Evolutionary conservation across 2,888 invertebrate species (phyloP), one percentile per base, ranked within the genome.

Genomic region (Caradrina clavipalpis): DNA sequence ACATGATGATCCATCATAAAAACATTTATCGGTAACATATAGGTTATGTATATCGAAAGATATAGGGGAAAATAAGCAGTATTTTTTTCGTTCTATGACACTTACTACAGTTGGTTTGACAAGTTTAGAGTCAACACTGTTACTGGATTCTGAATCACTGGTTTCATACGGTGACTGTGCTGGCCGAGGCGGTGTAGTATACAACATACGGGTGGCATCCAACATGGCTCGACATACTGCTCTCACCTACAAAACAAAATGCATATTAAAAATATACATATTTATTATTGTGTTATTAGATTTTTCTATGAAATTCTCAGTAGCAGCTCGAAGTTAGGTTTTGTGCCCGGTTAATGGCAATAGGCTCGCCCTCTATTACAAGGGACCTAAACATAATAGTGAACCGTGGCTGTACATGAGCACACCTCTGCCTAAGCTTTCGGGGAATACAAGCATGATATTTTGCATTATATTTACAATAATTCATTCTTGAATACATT

Each of bases 141-240:
- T 96, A 69, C 93, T 95, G 45, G 96, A 92, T 84, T 97, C 97
- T 5, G 96, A 93, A 81, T 97, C 97, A 85, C 95, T 96, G 49
- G 92, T 94, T 73, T 97, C 97, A 84, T 94, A 96, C 0, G 96
- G 94, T 1, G 97, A 94, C 49, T 96, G 95, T 35, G 94, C 87
- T 47, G 94, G 91, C 50, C 94, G 90, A 17, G 96, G 90, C 7
- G 96, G 96, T 26, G 96, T 95, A 26, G 96, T 96, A 86, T 97
- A 98, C 93, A 97, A 96, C 60, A 96, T 94, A 83, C 98, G 97
- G 4, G 98, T 98, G 80, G 98, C 98, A 90, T 98, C 98, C 76
- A 98, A 92, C 96, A 98, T 98, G 75, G 98, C 97, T 71, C 97
- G 96, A 88, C 98, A 98, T 15, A 98, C 97, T 74, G 97, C 97